These are phyloP conservation scores for Cydia fagiglandana DNA, from an alignment of 1,140 invertebrate genomes.

Conservation along the genomic window DNA sequence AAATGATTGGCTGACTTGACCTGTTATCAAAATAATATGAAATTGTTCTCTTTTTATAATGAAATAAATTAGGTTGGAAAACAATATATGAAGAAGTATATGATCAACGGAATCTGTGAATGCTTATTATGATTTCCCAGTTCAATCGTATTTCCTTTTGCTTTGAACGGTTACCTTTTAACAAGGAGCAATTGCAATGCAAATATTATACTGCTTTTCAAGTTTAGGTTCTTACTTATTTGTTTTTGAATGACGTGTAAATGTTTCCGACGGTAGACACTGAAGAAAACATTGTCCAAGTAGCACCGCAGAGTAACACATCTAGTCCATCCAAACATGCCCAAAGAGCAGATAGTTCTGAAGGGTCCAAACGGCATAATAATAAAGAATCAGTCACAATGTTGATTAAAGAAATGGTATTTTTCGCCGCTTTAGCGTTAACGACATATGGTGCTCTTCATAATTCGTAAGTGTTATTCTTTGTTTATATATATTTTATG, in stretches of 20 bases:
- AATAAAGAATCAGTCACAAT: constrained; percentile 73
- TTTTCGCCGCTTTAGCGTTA: constrained; percentile 78
- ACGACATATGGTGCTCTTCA: constrained; percentile 81
- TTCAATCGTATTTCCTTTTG: constrained; percentile 15
- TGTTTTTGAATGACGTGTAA: constrained; percentile 76
- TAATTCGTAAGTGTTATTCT: constrained; percentile 79
- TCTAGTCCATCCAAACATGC: constrained; percentile 63
- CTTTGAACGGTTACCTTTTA: constrained; percentile 6
- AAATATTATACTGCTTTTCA: constrained; percentile 45
- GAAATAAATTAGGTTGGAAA: constrained; percentile 12
- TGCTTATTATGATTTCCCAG: constrained; percentile 49
- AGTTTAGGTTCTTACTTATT: constrained; percentile 48
- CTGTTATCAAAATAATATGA: constrained; percentile 29
- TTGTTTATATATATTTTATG: constrained; percentile 12
- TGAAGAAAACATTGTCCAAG: constrained; percentile 66
- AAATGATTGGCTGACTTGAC: constrained; percentile 16
- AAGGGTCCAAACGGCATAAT: constrained; percentile 58
- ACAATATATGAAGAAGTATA: constrained; percentile 3
- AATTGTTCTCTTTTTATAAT: constrained; percentile 16
- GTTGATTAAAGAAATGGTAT: constrained; percentile 72
- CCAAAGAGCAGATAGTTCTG: constrained; percentile 57
- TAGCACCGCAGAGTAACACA: constrained; percentile 66
- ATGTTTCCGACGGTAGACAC: constrained; percentile 75
- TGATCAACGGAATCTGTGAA: constrained; percentile 19
- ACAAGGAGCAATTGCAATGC: constrained; percentile 47